phyloP scores from a whole-genome alignment of 2,113 vertebrate genomes.

The Cyphomyrus plagiostoma region DNA sequence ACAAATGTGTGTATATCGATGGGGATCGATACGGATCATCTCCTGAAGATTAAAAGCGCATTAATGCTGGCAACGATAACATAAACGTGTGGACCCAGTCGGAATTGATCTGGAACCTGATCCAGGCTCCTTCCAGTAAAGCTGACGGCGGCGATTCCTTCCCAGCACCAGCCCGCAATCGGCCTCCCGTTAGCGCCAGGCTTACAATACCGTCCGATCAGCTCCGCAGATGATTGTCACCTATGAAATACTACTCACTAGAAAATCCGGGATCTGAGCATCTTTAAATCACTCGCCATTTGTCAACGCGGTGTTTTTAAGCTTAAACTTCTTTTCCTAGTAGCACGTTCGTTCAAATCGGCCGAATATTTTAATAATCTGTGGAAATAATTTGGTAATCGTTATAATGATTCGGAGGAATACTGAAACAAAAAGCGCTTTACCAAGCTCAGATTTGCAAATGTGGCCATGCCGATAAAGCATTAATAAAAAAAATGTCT shows the following conservation, averaged over 20 bases:
- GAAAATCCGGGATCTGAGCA: neutral
- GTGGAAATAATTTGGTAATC: neutral
- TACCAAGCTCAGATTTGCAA: neutral
- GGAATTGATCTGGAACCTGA: slow-evolving; percentile 80
- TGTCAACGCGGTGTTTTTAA: neutral
- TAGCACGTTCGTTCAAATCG: neutral
- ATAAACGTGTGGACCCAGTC: slow-evolving; percentile 64
- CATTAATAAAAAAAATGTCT: neutral
- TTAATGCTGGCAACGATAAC: slow-evolving; percentile 74
- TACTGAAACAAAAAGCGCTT: neutral
- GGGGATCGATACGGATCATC: slow-evolving; percentile 73
- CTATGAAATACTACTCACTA: neutral
- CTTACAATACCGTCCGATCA: neutral
- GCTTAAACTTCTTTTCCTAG: neutral
- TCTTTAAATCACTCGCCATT: neutral
- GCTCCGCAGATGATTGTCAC: neutral
- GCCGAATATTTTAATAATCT: neutral
- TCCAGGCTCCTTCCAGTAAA: slow-evolving; percentile 72
- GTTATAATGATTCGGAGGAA: neutral
- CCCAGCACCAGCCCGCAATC: slow-evolving; percentile 55
- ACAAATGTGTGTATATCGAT: slow-evolving; percentile 58
- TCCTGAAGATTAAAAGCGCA: slow-evolving; percentile 82
- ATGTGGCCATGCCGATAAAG: neutral
- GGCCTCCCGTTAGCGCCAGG: neutral
- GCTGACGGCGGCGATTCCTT: slow-evolving; percentile 55